Evolutionary conservation across 2,797 vertebrate species (phyloP), one percentile per base, ranked within the genome.

Genomic region (Takifugu rubripes): DNA sequence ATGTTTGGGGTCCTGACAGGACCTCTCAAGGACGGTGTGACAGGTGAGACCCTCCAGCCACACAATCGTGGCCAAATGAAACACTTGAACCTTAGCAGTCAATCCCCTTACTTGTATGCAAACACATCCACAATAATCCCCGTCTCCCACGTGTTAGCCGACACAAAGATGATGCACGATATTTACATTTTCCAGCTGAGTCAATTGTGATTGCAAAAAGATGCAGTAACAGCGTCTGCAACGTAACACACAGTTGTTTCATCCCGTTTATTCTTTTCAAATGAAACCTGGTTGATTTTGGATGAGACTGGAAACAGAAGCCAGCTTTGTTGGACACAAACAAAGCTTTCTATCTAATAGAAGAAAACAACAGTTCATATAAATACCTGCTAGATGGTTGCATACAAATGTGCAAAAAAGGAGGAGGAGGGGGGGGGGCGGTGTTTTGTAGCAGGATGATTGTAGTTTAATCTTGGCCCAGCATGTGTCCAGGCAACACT

Each of bases 121-220:
- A 50, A 67, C 47, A 66, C 57, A 63, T 40, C 25, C 27, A 49
- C 1, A 0, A 25, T 84, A 82, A 87, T 84, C 78, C 61, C 24
- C 29, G 16, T 66, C 77, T 44, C 70, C 15, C 51, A 51, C 43
- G 59, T 70, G 72, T 83, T 64, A 42, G 71, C 51, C 77, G 83
- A 81, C 70, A 71, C 6, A 52, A 53, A 21, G 49, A 3, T 57
- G 25, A 51, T 14, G 11, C 47, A 2, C 10, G 10, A 7, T n/a
- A 5, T 49, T 25, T 21, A 25, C 17, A 24, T 5, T 12, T 3
- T 24, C 7, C 46, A 48, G 1, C 9, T 11, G 21, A 3, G n/a
- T 21, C 0, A 16, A 10, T 48, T 24, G 2, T 25, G 24, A 43
- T 16, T 43, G 42, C 21, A 21, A 21, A 21, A 3, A 42, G 3